Evolutionary conservation across 2,888 invertebrate species (phyloP).

Genomic region (Thelaira solivaga): DNA sequence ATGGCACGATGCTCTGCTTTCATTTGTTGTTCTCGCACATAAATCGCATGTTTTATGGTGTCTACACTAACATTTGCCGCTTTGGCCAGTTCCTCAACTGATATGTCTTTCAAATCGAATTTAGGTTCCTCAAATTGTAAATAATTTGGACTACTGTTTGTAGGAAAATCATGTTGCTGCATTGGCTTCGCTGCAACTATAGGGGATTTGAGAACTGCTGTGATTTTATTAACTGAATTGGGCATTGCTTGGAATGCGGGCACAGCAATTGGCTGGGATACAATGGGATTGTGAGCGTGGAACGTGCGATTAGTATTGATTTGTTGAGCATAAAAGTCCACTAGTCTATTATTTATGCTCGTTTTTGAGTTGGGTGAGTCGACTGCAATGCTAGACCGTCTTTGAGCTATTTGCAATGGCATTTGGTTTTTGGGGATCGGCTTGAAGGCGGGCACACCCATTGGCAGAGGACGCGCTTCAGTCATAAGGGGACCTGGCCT

Average conservation of each 20-base stretch:
- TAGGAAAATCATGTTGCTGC: conserved; percentile 5
- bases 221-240: conserved; percentile 76
- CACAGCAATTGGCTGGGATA: conserved; percentile 72
- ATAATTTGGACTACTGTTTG: conserved; percentile 69
- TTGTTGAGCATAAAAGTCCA: conserved; percentile 67
- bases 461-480: conserved; percentile 79
- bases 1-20: conserved; percentile 79
- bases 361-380: conserved; percentile 70
- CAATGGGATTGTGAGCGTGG: conserved; percentile 70
- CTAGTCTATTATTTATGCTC: conserved; percentile 71
- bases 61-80: conserved; percentile 88
- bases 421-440: conserved; percentile 83
- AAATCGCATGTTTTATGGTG: conserved; percentile 86
- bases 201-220: conserved; percentile 56
- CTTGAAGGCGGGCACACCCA: conserved; percentile 87
- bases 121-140: conserved; percentile 74
- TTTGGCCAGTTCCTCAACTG: conserved; percentile 79
- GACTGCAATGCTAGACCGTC: conserved; percentile 69
- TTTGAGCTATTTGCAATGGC: conserved; percentile 65
- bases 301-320: conserved; percentile 72
- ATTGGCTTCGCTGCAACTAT: background rate
- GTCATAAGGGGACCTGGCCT: conserved; percentile 73
- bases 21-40: conserved; percentile 84
- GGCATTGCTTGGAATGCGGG: conserved; percentile 80
- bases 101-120: conserved; percentile 74